Base-by-base conservation (phyloP, 2,888 invertebrate genomes). In the Papilio gigon region DNA sequence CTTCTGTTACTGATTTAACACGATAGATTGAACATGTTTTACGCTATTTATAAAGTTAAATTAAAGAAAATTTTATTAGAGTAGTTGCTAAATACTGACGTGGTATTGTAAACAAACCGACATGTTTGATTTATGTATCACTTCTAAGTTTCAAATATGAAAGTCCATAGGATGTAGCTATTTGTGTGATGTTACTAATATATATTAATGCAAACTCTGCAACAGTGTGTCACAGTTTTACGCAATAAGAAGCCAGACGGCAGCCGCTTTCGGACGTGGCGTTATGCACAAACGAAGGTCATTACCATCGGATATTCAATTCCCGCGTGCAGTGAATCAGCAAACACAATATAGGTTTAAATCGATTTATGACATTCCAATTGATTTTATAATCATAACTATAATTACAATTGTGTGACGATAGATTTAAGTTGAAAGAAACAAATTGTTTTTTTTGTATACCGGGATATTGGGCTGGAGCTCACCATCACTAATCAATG, bases 221-320 rank as follows among this genome's bases (percentile, higher is more conserved):
- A 75, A 42, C 80, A 64, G 78, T 84, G 73, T 82, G 79, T 81
- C 75, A 53, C 75, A 60, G 27, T 62, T 69, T 63, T 73, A 79
- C 78, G 84, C 81, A 87, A 87, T 87, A 87, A 86, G 86, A 86
- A 84, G 80, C 81, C 80, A 78, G 77, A 78, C 81, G 82, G 78
- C 82, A 80, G 80, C 79, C 80, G 80, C 77, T 75, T 80, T 80
- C 78, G 78, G 81, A 81, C 81, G 77, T 75, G 77, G 78, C 80
- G 82, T 84, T 84, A 84, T 85, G 83, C 85, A 84, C 85, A 87
- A 87, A 81, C 86, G 85, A 85, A 86, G 86, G 84, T 86, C 85
- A 87, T 87, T 87, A 85, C 80, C 77, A 80, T 77, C 81, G 81
- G 81, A 84, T 88, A 87, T 88, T 88, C 86, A 88, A 88, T 89